Evolutionary conservation across 2,888 invertebrate species (phyloP), one percentile per base, ranked within the genome.

Genomic region (Mythimna lalbum): DNA sequence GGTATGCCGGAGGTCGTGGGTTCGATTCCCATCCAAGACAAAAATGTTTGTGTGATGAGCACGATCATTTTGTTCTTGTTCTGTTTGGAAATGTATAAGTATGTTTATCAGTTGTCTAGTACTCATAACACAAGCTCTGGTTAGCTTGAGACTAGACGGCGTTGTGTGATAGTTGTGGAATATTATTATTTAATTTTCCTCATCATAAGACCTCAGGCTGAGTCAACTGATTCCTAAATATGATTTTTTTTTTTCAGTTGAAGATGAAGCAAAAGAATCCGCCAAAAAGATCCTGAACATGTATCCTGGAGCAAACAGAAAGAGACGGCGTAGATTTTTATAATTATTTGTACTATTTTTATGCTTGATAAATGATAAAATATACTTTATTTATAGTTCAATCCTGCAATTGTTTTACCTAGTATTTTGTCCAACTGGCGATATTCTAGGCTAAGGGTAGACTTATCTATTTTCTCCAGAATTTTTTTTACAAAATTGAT

Each of bases 221-320:
- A 4, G 39, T 14, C 19, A 47, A 43, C 47, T 6, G 6, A 47
- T 6, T n/a, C n/a, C n/a, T n/a, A 49, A 47, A 31, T 55, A 12
- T 19, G 0, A 36, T 2, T 57, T 36, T 36, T 57, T n/a, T 21
- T 57, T 90, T 91, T 71, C 82, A 94, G 94, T 80, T 27, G 83
- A 82, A 74, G 78, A 87, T n/a, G 92, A 92, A 60, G 93, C 93
- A 0, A 75, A 84, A 0, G 88, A 89, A 36, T 86, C 67, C 12
- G 72, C 77, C 0, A 81, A 86, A 19, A 90, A 82, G 74, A 94
- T 94, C 52, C 31, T 88, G 0, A 59, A 78, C 0, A 87, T 88
- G 86, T 93, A 94, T 77, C 90, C 92, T 3, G 52, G 10, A 7
- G 88, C 90, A 21, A 94, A 94, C 50, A 89, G 78, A 31, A 88